These are phyloP conservation scores for Nibea coibor DNA, from an alignment of 2,113 vertebrate species.

Conservation along the genomic window DNA sequence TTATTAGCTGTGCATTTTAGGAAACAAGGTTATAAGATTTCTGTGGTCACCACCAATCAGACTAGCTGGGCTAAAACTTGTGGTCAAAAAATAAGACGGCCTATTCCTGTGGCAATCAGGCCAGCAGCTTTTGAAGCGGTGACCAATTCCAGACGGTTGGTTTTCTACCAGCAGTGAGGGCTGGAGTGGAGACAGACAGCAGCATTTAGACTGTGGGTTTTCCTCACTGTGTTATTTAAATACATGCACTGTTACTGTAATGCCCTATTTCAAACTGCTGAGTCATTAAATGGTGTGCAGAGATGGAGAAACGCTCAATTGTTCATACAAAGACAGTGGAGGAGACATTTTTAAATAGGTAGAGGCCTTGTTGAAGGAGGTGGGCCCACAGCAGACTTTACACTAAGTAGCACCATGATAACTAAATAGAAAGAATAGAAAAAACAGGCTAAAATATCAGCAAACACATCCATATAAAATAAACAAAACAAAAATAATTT, in stretches of 20 bases:
- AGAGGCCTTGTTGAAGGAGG: constrained; percentile 23
- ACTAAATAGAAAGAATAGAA: constrained; percentile 45
- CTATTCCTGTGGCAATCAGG: neutral
- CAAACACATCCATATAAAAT: constrained; percentile 55
- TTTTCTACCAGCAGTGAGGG: constrained; percentile 42
- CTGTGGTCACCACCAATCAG: neutral
- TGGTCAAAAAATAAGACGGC: constrained; percentile 9
- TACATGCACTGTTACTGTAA: constrained; percentile 55
- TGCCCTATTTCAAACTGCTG: constrained; percentile 72
- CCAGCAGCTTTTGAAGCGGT: constrained; percentile 7
- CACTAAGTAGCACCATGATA: constrained; percentile 72
- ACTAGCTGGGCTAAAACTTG: constrained; percentile 23
- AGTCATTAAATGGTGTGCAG: constrained; percentile 45
- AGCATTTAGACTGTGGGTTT: constrained; percentile 67
- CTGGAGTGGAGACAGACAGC: constrained; percentile 48
- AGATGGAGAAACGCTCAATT: constrained; percentile 34
- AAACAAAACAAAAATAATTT: constrained; percentile 66
- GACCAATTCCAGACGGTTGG: constrained; percentile 29
- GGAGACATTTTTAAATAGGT: constrained; percentile 17
- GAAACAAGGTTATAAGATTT: neutral
- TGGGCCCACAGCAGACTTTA: constrained; percentile 37
- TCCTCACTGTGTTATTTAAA: constrained; percentile 63
- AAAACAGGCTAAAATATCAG: constrained; percentile 22
- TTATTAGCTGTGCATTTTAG: constrained; percentile 18
- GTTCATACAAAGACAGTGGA: constrained; percentile 13